These are phyloP conservation scores for Chlamydotis undulata DNA, from an alignment of 2,113 vertebrate species.

Conservation along the genomic window DNA sequence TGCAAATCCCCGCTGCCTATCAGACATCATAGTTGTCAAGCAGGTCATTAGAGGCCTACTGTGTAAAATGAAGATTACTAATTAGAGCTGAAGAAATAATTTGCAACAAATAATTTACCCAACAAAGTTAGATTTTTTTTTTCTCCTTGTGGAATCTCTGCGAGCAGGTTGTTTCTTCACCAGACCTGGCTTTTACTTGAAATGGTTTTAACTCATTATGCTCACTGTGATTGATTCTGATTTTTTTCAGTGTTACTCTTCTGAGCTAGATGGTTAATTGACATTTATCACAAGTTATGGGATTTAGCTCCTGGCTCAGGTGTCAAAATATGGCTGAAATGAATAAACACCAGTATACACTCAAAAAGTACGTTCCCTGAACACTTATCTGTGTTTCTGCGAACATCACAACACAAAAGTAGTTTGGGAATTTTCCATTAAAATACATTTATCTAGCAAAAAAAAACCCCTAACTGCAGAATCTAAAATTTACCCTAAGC, in stretches of 20 bases:
- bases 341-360: not conserved
- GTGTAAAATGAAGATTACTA: slow-evolving; percentile 70
- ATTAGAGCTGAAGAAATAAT: slow-evolving; percentile 66
- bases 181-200: not conserved
- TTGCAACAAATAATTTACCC: slow-evolving; percentile 66
- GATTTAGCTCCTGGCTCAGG: not conserved
- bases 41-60: slow-evolving; percentile 70
- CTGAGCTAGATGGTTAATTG: not conserved
- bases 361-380: not conserved
- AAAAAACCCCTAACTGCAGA: not conserved
- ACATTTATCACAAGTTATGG: not conserved
- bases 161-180: not conserved
- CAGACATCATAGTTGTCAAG: slow-evolving; percentile 60
- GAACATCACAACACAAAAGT: not conserved
- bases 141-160: slow-evolving; percentile 15
- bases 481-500: not conserved
- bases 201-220: not conserved
- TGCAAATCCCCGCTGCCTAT: slow-evolving; percentile 66
- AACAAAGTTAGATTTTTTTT: not conserved
- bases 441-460: not conserved
- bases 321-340: not conserved
- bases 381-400: not conserved
- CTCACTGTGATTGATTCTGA: not conserved
- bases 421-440: not conserved
- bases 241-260: not conserved